phyloP scores from a whole-genome alignment of 1,140 invertebrate genomes.

The Brachionus paranguensis region DNA sequence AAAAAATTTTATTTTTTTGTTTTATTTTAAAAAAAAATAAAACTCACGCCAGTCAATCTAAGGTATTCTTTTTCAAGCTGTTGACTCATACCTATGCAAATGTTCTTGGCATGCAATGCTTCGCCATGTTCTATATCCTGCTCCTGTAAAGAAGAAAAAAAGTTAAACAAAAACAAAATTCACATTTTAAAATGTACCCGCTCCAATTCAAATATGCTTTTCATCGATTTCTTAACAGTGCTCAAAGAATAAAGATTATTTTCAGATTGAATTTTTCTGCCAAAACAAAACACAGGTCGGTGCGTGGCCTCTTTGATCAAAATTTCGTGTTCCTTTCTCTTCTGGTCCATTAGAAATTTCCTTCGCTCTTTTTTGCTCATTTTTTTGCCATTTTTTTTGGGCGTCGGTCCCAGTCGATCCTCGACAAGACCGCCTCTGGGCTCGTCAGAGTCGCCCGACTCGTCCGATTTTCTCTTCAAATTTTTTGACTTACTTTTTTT shows the following conservation, averaged over 20 bases:
- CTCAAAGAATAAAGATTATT: conserved; percentile 1
- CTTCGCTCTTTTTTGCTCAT: neutral
- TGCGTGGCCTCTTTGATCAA: neutral
- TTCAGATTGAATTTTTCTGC: neutral
- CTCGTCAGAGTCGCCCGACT: neutral
- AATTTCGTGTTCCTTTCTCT: neutral
- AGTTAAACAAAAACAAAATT: neutral
- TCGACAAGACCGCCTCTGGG: neutral
- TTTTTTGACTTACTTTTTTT: conserved; percentile 25
- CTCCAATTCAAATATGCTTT: conserved; percentile 1
- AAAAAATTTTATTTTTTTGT: no score
- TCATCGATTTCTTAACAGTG: neutral
- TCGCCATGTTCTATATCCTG: conserved; percentile 2
- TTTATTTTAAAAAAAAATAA: conserved; percentile 14
- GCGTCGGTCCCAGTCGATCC: neutral
- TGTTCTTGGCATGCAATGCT: conserved; percentile 16
- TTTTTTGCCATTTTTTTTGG: neutral
- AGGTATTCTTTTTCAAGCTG: conserved; percentile 91
- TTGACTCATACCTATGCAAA: conserved; percentile 71
- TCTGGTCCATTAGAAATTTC: neutral
- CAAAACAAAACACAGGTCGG: neutral
- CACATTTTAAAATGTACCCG: neutral
- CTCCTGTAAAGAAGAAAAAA: neutral
- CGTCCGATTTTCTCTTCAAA: conserved; percentile 23
- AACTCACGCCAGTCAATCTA: conserved; percentile 73